Evolutionary conservation across 2,888 invertebrate genomes (phyloP).

Genomic region (Frankliniella fusca): DNA sequence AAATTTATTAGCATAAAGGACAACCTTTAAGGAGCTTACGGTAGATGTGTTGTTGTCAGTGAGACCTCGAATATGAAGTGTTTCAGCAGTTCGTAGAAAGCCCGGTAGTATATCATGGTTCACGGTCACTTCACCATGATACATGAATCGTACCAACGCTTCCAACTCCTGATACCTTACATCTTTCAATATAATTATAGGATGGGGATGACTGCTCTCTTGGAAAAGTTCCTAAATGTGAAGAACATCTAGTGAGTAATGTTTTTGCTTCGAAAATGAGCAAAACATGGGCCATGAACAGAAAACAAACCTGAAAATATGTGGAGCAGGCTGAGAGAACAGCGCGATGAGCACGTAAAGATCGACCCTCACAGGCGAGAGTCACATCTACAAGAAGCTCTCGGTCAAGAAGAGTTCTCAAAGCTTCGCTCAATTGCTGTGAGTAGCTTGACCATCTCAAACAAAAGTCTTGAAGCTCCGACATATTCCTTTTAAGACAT

Average conservation of each 20-base stretch:
- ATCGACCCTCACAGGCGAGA: constrained; percentile 52
- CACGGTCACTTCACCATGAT: constrained; percentile 57
- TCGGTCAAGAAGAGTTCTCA: constrained; percentile 45
- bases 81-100: constrained; percentile 51
- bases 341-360: constrained; percentile 53
- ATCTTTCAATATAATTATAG: constrained; percentile 55
- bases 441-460: constrained; percentile 22
- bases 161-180: constrained; percentile 55
- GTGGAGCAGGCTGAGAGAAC: constrained; percentile 54
- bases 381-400: constrained; percentile 53
- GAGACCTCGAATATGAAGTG: constrained; percentile 50
- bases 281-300: not conserved
- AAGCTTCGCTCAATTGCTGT: constrained; percentile 21
- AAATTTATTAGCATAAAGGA: not conserved
- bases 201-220: constrained; percentile 40
- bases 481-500: not conserved
- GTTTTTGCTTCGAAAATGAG: constrained; percentile 35
- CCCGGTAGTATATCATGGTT: constrained; percentile 50
- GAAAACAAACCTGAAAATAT: constrained; percentile 48
- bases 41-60: constrained; percentile 38
- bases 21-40: not conserved
- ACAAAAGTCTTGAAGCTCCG: constrained; percentile 18
- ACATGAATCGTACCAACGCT: constrained; percentile 57
- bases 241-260: not conserved
- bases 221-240: constrained; percentile 35